Evolutionary conservation across 2,113 vertebrate species (phyloP).

Genomic region (Crotalus tigris): DNA sequence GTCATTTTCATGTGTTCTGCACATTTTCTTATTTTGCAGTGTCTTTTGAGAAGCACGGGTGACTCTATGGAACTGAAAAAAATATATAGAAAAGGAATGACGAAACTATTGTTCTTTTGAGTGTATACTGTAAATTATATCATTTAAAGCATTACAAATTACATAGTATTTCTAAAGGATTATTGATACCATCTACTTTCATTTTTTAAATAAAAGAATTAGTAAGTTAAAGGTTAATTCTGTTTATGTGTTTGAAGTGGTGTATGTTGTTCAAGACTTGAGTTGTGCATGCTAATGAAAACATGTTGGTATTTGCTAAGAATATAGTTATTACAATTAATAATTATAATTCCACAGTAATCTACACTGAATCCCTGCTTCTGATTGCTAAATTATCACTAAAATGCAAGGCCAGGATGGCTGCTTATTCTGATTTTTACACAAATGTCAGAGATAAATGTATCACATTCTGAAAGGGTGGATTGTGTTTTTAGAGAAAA

Average conservation of each 20-base stretch:
- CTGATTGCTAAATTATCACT: neutral
- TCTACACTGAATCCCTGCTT: neutral
- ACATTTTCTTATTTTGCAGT: neutral
- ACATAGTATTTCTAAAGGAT: neutral
- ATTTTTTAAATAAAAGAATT: neutral
- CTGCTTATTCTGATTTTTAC: neutral
- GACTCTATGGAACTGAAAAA: neutral
- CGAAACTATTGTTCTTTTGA: neutral
- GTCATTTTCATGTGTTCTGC: neutral
- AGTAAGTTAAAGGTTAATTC: slow-evolving; percentile 5
- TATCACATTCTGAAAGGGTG: neutral
- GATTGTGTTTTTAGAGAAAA: neutral
- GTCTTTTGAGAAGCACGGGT: neutral
- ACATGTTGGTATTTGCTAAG: slow-evolving; percentile 1
- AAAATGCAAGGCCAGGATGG: neutral
- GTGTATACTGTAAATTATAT: neutral
- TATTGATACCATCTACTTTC: neutral
- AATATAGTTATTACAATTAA: neutral
- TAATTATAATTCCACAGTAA: neutral
- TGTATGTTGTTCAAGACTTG: neutral
- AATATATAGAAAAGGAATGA: neutral
- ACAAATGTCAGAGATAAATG: neutral
- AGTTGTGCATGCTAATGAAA: neutral
- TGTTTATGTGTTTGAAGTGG: slow-evolving; percentile 6
- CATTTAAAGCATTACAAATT: neutral